phyloP scores from a whole-genome alignment of 2,888 invertebrate genomes.

The Leptopilina drosophilae region DNA sequence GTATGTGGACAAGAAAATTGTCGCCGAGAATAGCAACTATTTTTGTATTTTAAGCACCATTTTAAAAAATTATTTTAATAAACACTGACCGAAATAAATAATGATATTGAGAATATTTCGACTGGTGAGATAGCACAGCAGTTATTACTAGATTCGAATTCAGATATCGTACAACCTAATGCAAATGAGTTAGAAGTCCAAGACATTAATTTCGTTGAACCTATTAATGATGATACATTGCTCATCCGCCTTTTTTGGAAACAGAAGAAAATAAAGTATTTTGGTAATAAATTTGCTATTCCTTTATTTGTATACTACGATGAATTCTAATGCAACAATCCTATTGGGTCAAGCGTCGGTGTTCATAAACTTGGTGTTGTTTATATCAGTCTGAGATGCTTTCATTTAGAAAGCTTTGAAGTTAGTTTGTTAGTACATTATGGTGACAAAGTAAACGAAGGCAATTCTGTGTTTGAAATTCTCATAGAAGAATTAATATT shows the following conservation, averaged over 20 bases:
- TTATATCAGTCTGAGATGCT: no score
- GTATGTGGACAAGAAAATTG: slow-evolving; percentile 37
- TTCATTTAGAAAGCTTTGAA: no score
- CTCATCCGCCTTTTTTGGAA: not conserved
- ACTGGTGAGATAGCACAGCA: not conserved
- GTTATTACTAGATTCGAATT: not conserved
- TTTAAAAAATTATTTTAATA: slow-evolving; percentile 16
- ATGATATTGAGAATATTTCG: not conserved
- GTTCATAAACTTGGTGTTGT: no score
- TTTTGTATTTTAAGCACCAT: slow-evolving; percentile 16
- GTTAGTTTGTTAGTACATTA: no score
- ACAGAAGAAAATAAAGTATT: slow-evolving; percentile 2
- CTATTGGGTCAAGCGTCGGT: no score
- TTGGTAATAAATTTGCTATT: slow-evolving; percentile 11
- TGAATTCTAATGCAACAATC: no score
- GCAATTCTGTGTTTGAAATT: no score
- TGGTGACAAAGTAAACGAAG: no score
- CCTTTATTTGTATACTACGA: not conserved
- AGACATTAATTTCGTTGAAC: not conserved
- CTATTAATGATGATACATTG: not conserved
- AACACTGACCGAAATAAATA: not conserved
- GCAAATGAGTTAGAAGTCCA: not conserved
- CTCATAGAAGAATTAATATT: no score
- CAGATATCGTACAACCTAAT: not conserved
- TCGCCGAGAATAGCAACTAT: slow-evolving; percentile 21